phyloP scores from a whole-genome alignment of 2,888 invertebrate genomes.

The Lissocephala sabroskyi region DNA sequence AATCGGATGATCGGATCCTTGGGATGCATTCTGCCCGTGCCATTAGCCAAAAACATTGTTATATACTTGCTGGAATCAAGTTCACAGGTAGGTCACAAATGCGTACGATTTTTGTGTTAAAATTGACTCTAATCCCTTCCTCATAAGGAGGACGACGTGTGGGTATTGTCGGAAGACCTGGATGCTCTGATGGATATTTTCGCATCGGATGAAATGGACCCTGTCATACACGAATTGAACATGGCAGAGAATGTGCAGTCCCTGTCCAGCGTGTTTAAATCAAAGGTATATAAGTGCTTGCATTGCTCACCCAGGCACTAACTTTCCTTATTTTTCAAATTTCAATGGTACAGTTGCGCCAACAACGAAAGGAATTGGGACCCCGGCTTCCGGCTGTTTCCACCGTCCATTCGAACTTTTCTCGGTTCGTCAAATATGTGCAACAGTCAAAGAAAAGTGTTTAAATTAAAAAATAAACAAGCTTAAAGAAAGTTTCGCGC shows the following conservation, averaged over 20 bases:
- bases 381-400: constrained; percentile 79
- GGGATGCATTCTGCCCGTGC: constrained; percentile 73
- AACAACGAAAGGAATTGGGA: constrained; percentile 77
- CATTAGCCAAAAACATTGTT: constrained; percentile 72
- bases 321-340: neutral
- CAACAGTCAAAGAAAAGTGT: neutral
- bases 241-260: constrained; percentile 77
- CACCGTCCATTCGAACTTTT: constrained; percentile 79
- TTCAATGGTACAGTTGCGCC: constrained; percentile 75
- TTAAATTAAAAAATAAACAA: neutral
- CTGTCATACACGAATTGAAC: constrained; percentile 77
- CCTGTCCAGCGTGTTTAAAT: constrained; percentile 77
- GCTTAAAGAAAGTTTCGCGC: neutral
- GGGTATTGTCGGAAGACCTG: constrained; percentile 82
- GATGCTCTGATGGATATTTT: constrained; percentile 85
- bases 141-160: constrained; percentile 78
- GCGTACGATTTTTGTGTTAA: neutral
- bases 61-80: constrained; percentile 72
- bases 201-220: constrained; percentile 82
- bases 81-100: too few species aligned
- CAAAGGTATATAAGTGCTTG: constrained; percentile 77
- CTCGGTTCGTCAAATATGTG: constrained; percentile 79
- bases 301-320: too few species aligned
- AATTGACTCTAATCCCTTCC: neutral
- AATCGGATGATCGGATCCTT: constrained; percentile 76